phyloP scores from a whole-genome alignment of 1,140 invertebrate genomes.

The Stegodyphus mimosarum region DNA sequence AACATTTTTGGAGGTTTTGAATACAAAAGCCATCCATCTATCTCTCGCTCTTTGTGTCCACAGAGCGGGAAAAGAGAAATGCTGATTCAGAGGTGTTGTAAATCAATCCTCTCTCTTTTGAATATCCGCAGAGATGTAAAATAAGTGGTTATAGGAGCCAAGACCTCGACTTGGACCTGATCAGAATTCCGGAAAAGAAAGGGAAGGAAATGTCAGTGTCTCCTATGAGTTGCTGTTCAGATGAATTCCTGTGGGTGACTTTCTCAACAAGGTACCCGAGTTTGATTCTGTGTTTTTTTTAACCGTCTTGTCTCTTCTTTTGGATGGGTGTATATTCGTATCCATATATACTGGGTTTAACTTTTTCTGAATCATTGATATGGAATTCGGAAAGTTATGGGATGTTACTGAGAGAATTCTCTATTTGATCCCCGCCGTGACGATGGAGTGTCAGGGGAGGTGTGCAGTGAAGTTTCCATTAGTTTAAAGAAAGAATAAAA shows the following conservation, averaged over 20 bases:
- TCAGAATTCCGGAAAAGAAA: slow-evolving; percentile 45
- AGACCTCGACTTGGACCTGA: slow-evolving; percentile 6
- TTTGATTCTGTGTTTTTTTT: neutral
- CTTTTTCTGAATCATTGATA: slow-evolving; percentile 55
- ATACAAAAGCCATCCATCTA: slow-evolving; percentile 55
- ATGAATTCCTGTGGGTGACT: slow-evolving; percentile 48
- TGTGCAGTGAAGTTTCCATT: slow-evolving; percentile 38
- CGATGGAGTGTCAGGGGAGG: neutral
- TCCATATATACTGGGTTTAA: slow-evolving; percentile 51
- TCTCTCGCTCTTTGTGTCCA: slow-evolving; percentile 22
- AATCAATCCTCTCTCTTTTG: slow-evolving; percentile 53
- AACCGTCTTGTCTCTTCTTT: too few relatives aligned
- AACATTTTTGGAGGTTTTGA: slow-evolving; percentile 39
- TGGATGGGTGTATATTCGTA: neutral
- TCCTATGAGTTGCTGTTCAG: slow-evolving; percentile 17
- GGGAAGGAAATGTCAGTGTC: slow-evolving; percentile 22
- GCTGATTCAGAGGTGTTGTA: slow-evolving; percentile 52
- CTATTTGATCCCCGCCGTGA: neutral
- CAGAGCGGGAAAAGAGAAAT: slow-evolving; percentile 13
- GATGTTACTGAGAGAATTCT: slow-evolving; percentile 9
- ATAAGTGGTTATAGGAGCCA: slow-evolving; percentile 40
- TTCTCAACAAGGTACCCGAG: slow-evolving; percentile 38
- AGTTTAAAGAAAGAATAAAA: slow-evolving; percentile 33
- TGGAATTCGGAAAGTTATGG: slow-evolving; percentile 51
- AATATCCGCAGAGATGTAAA: slow-evolving; percentile 55